Evolutionary conservation across 2,113 vertebrate genomes (phyloP), one percentile per base, ranked within the genome.

Genomic region (Coptodon bakossiorum): DNA sequence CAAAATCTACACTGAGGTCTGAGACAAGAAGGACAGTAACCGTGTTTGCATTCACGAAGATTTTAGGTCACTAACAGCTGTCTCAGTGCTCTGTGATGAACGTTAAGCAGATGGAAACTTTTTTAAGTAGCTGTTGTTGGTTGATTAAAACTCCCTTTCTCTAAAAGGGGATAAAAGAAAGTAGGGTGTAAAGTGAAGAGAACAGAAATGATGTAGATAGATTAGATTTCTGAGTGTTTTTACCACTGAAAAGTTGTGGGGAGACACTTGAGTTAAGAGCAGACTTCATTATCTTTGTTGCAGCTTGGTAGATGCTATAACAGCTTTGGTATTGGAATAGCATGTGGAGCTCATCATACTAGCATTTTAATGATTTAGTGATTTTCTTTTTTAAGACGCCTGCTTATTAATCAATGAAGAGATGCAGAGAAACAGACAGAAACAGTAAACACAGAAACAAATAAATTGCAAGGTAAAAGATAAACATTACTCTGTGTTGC

Each of bases 321-420:
- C 45, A 13, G 16, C 27, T 4, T 45, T 45, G 40, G 68, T 45
- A 29, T 4, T 29, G 71, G 43, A 31, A 78, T 4, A 78, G 6
- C 3, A 7, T 31, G 43, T 78, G 24, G 71, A 31, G 43, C 24
- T 50, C 10, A 50, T 78, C 27, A 1, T 31, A 31, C 43, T 76
- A 50, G 27, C 19, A 12, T 40, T 73, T 48, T 29, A 29, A 48
- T 45, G 22, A 45, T 48, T 43, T 27, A 16, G 34, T 22, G 36
- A 71, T 43, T 14, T 40, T 71, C n/a, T 43, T 43, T 71, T 73
- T 45, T 17, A 45, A 76, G 43, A 48, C 0, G 1, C 43, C 43
- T 17, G 0, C 4, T 19, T 29, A 7, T 9, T 48, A 29, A 76
- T 76, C 0, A 19, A 19, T 48, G 24, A 76, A 76, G 40, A 9